Percentiles rank a stretch among this genome's conserved stretches.
These are phyloP conservation scores for Phoeniculus purpureus DNA, from an alignment of 2,797 vertebrate genomes.

Conservation along the genomic window DNA sequence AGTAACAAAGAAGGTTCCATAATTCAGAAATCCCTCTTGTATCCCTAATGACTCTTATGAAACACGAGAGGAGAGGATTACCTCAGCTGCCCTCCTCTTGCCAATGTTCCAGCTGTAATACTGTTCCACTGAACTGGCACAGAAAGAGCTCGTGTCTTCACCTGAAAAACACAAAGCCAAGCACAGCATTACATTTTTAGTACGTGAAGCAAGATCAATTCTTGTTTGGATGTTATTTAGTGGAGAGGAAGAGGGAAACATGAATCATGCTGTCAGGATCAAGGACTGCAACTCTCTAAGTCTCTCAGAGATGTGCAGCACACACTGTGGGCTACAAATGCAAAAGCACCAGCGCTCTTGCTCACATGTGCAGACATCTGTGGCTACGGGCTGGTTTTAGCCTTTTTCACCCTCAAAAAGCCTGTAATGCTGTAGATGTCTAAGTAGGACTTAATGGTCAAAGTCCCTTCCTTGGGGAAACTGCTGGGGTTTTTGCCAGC, in stretches of 20 bases:
- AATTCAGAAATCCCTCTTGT: background rate
- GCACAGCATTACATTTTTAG: background rate
- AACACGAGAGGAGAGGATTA: slow-evolving; percentile 54
- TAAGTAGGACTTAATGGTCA: background rate
- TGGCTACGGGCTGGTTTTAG: background rate
- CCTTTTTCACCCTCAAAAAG: fast-evolving
- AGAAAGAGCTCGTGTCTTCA: slow-evolving; percentile 91
- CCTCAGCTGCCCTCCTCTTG: slow-evolving; percentile 92
- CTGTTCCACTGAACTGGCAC: slow-evolving; percentile 90
- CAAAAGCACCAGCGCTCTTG: background rate
- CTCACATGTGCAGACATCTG: background rate
- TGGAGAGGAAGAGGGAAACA: background rate
- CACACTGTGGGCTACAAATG: background rate
- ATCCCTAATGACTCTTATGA: slow-evolving; percentile 1
- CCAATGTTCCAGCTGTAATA: slow-evolving; percentile 98
- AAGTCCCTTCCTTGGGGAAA: background rate
- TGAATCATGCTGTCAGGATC: background rate
- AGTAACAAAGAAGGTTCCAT: background rate
- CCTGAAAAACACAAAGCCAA: slow-evolving; percentile 64
- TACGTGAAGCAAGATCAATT: background rate
- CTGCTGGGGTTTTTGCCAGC: background rate
- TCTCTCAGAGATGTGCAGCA: background rate
- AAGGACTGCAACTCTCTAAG: background rate
- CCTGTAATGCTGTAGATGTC: background rate
- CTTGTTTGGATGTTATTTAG: background rate